Conservation (phyloP, 2,888 invertebrate species). For the Chrysolina haemoptera region DNA sequence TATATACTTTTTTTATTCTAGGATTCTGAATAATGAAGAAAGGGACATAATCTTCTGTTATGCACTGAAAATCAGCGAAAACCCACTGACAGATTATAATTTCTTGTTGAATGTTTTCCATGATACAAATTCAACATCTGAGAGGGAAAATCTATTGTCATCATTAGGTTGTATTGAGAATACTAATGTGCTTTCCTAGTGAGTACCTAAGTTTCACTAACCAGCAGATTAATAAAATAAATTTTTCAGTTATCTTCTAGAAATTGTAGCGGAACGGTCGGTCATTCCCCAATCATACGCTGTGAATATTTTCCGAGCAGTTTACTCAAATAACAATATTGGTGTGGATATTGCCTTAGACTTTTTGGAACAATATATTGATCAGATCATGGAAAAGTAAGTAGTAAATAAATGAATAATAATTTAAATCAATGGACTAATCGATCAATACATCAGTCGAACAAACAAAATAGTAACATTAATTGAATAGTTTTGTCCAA, state of each 20-base stretch:
- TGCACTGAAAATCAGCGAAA: constrained; percentile 32
- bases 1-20: constrained; percentile 22
- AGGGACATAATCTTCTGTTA: constrained; percentile 45
- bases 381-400: constrained; percentile 2
- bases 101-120: constrained; percentile 19
- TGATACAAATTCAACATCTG: constrained; percentile 62
- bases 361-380: constrained; percentile 13
- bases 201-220: not conserved
- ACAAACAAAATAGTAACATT: no score
- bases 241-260: constrained; percentile 25
- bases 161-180: constrained; percentile 24
- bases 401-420: not conserved
- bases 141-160: constrained; percentile 60
- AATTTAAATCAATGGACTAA: no score
- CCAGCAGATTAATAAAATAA: not conserved
- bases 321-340: constrained; percentile 12
- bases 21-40: constrained; percentile 43
- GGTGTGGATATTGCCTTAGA: constrained; percentile 22
- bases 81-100: constrained; percentile 44
- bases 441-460: no score
- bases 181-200: constrained; percentile 11
- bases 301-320: constrained; percentile 21
- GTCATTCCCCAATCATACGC: constrained; percentile 25
- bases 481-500: no score
- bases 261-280: constrained; percentile 25